Evolutionary conservation across 2,113 vertebrate species (phyloP), one percentile per base, ranked within the genome.

Genomic region (Scomber colias): DNA sequence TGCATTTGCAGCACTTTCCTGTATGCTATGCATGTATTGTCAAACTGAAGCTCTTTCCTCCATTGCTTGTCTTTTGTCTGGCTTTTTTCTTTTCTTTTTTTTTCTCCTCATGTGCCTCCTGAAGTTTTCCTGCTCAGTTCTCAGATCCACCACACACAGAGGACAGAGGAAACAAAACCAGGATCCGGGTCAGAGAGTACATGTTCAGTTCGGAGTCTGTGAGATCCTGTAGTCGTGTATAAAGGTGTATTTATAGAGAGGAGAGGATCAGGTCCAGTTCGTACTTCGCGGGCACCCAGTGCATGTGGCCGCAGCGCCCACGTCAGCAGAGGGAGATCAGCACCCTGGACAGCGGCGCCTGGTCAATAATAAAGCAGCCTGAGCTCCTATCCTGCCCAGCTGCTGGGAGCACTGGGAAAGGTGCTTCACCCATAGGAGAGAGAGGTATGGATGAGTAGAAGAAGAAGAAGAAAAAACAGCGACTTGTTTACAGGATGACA

Each of bases 301-400:
- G 17, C 89, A 87, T 83, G 91, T 90, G 90, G 70, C 56, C 54
- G 63, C 64, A 72, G 67, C 64, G 35, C 2, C 4, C n/a, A 72
- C 91, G 93, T 92, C 92, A 93, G 75, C 44, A 48, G 72, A 2
- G 80, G 73, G 67, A 45, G 82, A 87, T 95, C 94, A 95, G 93
- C 91, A 95, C 94, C 93, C 46, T 67, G 94, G 95, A 94, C 93
- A 95, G 94, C 88, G 80, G 60, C 85, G 81, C 76, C 79, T 82
- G 73, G 84, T 89, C 90, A 64, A 81, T 65, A 77, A 74, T 76
- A 78, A 73, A 81, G 75, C 89, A 66, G 71, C 17, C 70, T 6
- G 75, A 84, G 80, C 75, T 68, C 67, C 71, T 66, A 44, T 60
- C 78, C 69, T 79, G 17, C 35, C 59, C 77, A 44, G 80, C 82